Evolutionary conservation across 2,888 invertebrate species (phyloP).

Genomic region (Phasia obesa): DNA sequence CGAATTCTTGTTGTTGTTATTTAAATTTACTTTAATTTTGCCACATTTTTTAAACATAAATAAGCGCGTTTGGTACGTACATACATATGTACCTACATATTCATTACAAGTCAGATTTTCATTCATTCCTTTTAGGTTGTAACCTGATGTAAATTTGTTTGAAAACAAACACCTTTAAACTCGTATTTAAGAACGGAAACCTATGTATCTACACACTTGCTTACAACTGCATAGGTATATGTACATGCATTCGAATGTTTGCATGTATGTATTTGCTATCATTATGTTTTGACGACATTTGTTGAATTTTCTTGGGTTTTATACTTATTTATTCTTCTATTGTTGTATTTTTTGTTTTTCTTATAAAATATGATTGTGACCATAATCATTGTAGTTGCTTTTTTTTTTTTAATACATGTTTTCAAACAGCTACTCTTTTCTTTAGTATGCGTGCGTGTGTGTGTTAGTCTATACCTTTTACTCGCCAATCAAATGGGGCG

Average conservation of each 20-base stretch:
- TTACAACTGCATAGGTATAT: too few species aligned
- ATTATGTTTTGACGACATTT: conserved; percentile 29
- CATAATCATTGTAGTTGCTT: conserved; percentile 63
- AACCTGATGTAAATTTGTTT: conserved; percentile 30
- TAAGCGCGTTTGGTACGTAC: too few species aligned
- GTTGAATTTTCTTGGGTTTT: neutral
- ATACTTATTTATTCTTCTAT: neutral
- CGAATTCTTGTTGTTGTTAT: too few species aligned
- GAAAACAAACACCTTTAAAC: conserved; percentile 59
- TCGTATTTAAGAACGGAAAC: neutral
- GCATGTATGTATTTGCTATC: too few species aligned
- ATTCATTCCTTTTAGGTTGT: neutral
- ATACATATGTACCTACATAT: too few species aligned
- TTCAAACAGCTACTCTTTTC: conserved; percentile 14
- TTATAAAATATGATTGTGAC: conserved; percentile 55
- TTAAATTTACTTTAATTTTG: neutral
- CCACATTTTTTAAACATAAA: neutral
- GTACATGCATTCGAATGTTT: neutral
- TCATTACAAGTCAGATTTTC: neutral
- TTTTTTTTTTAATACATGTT: conserved; percentile 36
- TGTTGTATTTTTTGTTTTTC: conserved; percentile 8
- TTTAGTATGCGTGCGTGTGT: neutral
- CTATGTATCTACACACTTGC: neutral
- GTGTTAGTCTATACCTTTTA: conserved; percentile 15
- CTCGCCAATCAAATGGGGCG: conserved; percentile 81